phyloP scores from a whole-genome alignment of 2,797 vertebrate genomes.

The Propithecus deckenii region DNA sequence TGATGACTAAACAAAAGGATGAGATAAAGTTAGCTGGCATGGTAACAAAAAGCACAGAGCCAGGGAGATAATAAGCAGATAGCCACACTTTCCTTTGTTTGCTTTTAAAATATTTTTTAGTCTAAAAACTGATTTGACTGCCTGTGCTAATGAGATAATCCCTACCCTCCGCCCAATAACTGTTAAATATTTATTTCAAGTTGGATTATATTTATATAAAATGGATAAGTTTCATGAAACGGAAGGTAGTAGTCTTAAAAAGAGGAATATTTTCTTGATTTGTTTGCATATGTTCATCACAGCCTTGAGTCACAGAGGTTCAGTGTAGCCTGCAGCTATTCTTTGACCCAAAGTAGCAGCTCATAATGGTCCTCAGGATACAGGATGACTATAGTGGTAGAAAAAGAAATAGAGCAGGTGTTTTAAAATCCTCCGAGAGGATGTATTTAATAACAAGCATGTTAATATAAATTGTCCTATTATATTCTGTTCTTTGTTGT shows the following conservation, averaged over 20 bases:
- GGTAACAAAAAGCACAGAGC: background rate
- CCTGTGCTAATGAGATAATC: background rate
- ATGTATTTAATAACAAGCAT: slow-evolving; percentile 45
- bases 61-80: background rate
- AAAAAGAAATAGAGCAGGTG: slow-evolving; percentile 28
- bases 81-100: background rate
- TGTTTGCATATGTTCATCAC: slow-evolving; percentile 9
- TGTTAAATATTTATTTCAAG: background rate
- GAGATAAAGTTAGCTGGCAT: background rate
- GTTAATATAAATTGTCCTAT: slow-evolving; percentile 45
- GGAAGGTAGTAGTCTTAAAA: background rate
- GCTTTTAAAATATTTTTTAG: background rate
- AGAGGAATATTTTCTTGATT: background rate
- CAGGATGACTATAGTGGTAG: background rate
- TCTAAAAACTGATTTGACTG: background rate
- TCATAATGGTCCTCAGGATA: background rate
- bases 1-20: background rate
- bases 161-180: background rate
- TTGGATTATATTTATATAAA: slow-evolving; percentile 5
- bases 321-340: background rate
- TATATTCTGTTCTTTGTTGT: slow-evolving; percentile 35
- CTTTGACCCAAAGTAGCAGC: background rate
- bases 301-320: background rate
- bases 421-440: slow-evolving; percentile 43
- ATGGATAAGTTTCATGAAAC: background rate